Evolutionary conservation across 2,797 vertebrate genomes (phyloP), one percentile per base, ranked within the genome.

Genomic region (Toxotes lorentzi): DNA sequence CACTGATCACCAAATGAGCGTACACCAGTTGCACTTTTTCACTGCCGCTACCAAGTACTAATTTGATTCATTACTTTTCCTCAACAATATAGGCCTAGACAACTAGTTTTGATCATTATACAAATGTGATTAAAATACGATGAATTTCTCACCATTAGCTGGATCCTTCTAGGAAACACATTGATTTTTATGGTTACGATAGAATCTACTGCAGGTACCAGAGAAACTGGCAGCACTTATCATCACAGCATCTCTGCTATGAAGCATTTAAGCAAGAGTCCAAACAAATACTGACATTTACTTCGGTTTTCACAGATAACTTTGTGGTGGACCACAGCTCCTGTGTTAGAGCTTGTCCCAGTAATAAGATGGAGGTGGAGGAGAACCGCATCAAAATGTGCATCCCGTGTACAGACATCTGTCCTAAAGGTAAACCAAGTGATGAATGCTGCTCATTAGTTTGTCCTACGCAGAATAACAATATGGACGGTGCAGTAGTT

Each of bases 261-360:
- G 21, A 23, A 16, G 27, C n/a, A 38, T 6, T 1, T 34, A 32
- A 43, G 7, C 38, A 11, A 40, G 10, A 1, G 50, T 6, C 35
- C 2, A 53, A 2, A 3, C 17, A 24, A 57, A 72, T 12, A 3
- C 34, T 40, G 5, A 62, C 23, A 0, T 58, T 62, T 2, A 14
- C 16, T 76, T 21, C 62, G 12, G 48, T 45, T 19, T 27, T 13
- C 23, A 9, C 90, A 99, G 98, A 99, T 92, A 99, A 99, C 89
- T 99, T 99, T 73, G 98, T 99, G 91, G 98, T 99, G 72, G 98
- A 99, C 94, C 97, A 98, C 88, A 99, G 97, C 93, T 99, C 98
- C 23, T 99, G 98, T 72, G 97, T 99, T 19, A 94, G 97, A 73
- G 98, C 98, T 0, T 99, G 98, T 79, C 98, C 98, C 0, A 99